These are phyloP conservation scores for Apeira syringaria DNA, from an alignment of 2,888 invertebrate species.

Conservation along the genomic window DNA sequence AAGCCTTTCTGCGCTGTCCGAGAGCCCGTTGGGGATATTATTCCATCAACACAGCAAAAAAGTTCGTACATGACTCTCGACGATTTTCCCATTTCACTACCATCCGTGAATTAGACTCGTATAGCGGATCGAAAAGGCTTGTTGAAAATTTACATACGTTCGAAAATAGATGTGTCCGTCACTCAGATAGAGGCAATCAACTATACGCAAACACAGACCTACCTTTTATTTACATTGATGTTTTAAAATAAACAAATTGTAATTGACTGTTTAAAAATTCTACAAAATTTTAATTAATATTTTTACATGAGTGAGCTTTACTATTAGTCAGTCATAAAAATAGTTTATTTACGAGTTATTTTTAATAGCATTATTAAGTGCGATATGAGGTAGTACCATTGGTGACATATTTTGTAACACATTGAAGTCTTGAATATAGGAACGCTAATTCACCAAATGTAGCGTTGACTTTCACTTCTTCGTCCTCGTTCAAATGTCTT, in stretches of 20 bases:
- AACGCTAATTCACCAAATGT: too few species aligned
- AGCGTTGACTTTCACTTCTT: too few species aligned
- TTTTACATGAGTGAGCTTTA: background rate
- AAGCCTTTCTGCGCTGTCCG: conserved; percentile 15
- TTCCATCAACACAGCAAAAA: conserved; percentile 28
- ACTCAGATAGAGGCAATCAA: conserved; percentile 67
- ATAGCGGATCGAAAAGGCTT: conserved; percentile 73
- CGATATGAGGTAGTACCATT: too few species aligned
- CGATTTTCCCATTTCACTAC: conserved; percentile 72
- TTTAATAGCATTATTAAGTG: too few species aligned
- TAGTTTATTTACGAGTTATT: too few species aligned
- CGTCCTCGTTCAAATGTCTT: too few species aligned
- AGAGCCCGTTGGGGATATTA: conserved; percentile 18
- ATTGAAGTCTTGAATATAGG: too few species aligned
- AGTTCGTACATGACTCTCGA: conserved; percentile 46
- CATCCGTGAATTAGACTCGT: conserved; percentile 72
- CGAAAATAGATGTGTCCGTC: conserved; percentile 53
- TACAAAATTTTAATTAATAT: conserved; percentile 15
- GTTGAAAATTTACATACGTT: conserved; percentile 77
- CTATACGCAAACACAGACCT: conserved; percentile 58
- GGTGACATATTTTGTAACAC: too few species aligned
- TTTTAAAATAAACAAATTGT: conserved; percentile 53
- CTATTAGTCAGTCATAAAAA: too few species aligned
- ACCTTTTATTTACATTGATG: conserved; percentile 54
- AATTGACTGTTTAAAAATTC: conserved; percentile 43